Base-by-base conservation (phyloP, 2,888 invertebrate species). In the Agonopterix arenella region DNA sequence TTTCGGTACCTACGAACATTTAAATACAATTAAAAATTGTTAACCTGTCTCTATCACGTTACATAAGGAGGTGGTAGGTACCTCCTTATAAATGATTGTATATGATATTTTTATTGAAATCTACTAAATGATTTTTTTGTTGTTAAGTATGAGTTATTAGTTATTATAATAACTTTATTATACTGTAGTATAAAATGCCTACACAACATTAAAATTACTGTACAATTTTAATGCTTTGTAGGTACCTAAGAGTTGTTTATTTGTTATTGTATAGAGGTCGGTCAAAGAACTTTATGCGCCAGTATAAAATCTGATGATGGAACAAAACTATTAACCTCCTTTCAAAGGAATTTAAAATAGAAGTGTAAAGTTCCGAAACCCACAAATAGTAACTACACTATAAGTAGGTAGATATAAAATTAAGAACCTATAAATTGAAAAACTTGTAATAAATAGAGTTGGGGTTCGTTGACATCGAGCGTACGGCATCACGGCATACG, bases 381-480 rank as follows among this genome's bases (percentile, higher is more conserved):
- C 53, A 51, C 49, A 52, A 53, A 60, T 53, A 45, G 50, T 40
- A 38, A 9, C 44, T 52, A 47, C 53, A 51, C 51, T 58, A 43
- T 28, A 40, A n/a, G 40, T 10, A n/a, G 40, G 37, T 40, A 40
- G 28, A 28, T 28, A 5, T 28, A 28, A n/a, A 40, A 40, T 47
- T 46, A 51, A 59, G 47, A 66, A 58, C 50, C 55, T 54, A 54
- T 59, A 58, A 50, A 48, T 44, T 44, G 7, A n/a, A 44, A 41
- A 62, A 61, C 61, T 57, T 60, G 66, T 57, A 69, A 70, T 70
- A 73, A 71, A 67, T 60, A 62, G 58, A 66, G 68, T 49, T 47
- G 13, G 53, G 49, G 86, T 77, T 86, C 84, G 73, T 83, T 84
- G 84, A 84, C 83, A 73, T 68, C 66, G 51, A n/a, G 75, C 70